Conservation (phyloP, 2,888 invertebrate genomes). For the Antheraea yamamai region DNA sequence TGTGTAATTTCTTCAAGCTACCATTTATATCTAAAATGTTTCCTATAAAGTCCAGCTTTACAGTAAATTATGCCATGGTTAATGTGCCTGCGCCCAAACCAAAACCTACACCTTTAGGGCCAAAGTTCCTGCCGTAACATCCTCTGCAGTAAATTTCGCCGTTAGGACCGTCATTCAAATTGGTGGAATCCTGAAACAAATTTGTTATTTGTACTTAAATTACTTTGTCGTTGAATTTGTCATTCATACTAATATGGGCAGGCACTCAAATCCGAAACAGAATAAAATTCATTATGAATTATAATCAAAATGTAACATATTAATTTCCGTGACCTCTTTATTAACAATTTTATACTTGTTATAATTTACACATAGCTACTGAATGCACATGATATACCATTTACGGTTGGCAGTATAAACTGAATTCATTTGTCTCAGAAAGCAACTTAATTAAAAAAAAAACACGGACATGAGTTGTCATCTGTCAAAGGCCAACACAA, state of each 20-base stretch:
- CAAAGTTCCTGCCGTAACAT: constrained; percentile 93
- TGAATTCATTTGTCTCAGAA: no score
- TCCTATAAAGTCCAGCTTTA: constrained; percentile 77
- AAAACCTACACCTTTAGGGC: constrained; percentile 94
- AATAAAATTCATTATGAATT: background rate
- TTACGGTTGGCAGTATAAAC: no score
- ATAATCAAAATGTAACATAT: no score
- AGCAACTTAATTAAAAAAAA: no score
- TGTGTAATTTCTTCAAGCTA: constrained; percentile 70
- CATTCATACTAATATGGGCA: background rate
- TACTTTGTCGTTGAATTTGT: background rate
- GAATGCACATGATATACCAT: no score
- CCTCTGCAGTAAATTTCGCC: constrained; percentile 96
- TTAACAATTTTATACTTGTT: no score
- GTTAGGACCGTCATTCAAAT: constrained; percentile 94
- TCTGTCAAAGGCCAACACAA: no score
- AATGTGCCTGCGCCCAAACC: constrained; percentile 95
- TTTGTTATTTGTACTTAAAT: background rate
- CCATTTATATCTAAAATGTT: constrained; percentile 52
- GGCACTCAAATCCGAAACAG: background rate
- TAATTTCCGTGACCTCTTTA: no score
- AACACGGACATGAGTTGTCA: no score
- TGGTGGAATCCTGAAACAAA: constrained; percentile 89
- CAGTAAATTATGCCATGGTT: constrained; percentile 88
- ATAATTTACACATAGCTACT: no score